Evolutionary conservation across 2,113 vertebrate genomes (phyloP).

Genomic region (Rhinopomastus cyanomelas): DNA sequence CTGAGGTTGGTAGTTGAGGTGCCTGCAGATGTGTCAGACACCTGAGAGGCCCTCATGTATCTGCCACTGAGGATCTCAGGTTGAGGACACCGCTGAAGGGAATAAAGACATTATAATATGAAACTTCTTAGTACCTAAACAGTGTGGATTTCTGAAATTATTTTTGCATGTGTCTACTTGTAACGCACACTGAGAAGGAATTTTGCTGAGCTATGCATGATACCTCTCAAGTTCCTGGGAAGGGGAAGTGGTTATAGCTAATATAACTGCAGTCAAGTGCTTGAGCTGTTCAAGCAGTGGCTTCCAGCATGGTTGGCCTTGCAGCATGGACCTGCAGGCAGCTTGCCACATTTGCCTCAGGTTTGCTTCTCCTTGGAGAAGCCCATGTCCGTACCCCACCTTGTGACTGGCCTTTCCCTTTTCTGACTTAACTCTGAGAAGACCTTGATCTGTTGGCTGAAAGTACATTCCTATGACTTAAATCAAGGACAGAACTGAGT

Average conservation of each 20-base stretch:
- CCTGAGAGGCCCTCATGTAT: neutral
- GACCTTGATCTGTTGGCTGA: neutral
- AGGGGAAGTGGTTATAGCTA: neutral
- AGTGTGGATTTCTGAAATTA: neutral
- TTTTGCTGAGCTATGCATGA: conserved; percentile 22
- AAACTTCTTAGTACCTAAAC: neutral
- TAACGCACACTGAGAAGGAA: neutral
- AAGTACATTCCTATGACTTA: conserved; percentile 39
- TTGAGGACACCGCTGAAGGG: neutral
- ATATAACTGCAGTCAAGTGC: neutral
- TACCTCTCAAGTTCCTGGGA: conserved; percentile 2
- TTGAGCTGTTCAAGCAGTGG: neutral
- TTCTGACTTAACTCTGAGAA: neutral
- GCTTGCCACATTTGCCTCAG: neutral
- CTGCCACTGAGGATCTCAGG: neutral
- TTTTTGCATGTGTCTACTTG: conserved; percentile 31
- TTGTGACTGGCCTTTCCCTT: neutral
- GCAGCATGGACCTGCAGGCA: neutral
- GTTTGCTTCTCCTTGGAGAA: neutral
- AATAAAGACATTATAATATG: neutral
- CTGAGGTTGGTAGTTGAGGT: neutral
- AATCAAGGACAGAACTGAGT: neutral
- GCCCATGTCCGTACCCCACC: neutral
- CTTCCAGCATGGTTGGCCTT: neutral
- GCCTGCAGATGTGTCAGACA: neutral